Base-by-base conservation (phyloP, 2,888 invertebrate species). In the Halictus quadricinctus region DNA sequence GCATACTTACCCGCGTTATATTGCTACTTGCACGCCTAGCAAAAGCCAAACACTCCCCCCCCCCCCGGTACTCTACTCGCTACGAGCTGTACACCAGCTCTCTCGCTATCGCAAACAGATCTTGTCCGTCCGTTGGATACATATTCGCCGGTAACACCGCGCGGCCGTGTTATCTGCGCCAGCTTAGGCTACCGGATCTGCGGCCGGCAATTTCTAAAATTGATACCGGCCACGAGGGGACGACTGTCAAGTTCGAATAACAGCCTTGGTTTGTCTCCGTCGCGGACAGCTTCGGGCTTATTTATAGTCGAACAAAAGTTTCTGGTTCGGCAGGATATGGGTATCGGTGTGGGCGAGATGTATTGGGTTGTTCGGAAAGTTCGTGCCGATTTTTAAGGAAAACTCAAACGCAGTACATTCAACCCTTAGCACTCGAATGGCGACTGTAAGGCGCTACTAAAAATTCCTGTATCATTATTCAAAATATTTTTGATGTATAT, bases 41-140 rank as follows among this genome's bases (percentile, higher is more conserved):
- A 36, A 25, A 60, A 60, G 58, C 25, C 60, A 12, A 77, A 29
- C 29, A 1, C 1, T 2, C 29, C 29, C 29, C 29, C 29, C 29
- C 2, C 29, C 29, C 29, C 77, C 77, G 75, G 73, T 74, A 73
- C 69, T 18, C 41, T 69, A 3, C 64, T 46, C 79, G 72, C 76
- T 29, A 15, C 25, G 50, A 41, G 41, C 41, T 41, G 41, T 7
- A 21, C 54, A 21, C 54, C 2, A 21, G 8, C 54, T 8, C 21
- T 21, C 70, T 82, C 72, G 80, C 78, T 85, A 79, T 80, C 81
- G 69, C 12, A 50, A 72, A 74, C 69, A 76, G 60, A 80, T 83
- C 88, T 82, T 58, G 80, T 72, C 58, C 74, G 29, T 69, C 76
- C 83, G 88, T 87, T 78, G 80, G 74, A 81, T 73, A 76, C 69